phyloP scores from a whole-genome alignment of 2,797 vertebrate species.

The Gephyroberyx darwinii region DNA sequence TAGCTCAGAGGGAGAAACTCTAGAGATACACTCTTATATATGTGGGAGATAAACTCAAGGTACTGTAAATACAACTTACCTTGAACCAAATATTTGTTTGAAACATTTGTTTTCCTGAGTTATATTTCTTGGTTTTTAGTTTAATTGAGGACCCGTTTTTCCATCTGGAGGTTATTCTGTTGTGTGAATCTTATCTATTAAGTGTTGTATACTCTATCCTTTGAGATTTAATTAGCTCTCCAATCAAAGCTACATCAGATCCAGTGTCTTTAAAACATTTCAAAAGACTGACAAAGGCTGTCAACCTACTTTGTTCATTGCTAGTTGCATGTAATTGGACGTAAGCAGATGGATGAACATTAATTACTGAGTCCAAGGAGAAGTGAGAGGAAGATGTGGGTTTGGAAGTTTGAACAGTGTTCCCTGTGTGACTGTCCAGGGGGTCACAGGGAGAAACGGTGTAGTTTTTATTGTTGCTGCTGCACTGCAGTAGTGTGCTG shows the following conservation, averaged over 20 bases:
- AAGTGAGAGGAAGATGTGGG: slow-evolving; percentile 4
- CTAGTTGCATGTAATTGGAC: background rate
- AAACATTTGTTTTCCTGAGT: background rate
- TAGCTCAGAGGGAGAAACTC: background rate
- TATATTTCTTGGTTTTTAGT: slow-evolving; percentile 26
- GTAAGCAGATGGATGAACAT: slow-evolving; percentile 32
- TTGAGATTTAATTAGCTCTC: slow-evolving; percentile 46
- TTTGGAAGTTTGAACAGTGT: slow-evolving; percentile 9
- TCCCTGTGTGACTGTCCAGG: background rate
- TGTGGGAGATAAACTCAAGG: background rate
- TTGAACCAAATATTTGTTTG: background rate
- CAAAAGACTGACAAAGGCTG: background rate
- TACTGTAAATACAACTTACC: no score
- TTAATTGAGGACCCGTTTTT: slow-evolving; percentile 6
- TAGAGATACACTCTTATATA: background rate
- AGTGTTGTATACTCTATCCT: background rate
- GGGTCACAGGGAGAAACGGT: slow-evolving; percentile 24
- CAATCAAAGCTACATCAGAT: background rate
- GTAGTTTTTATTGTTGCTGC: slow-evolving; percentile 40
- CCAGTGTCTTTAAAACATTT: slow-evolving; percentile 9
- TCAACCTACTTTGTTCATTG: slow-evolving; percentile 6
- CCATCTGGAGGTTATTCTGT: background rate
- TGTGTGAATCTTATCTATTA: background rate
- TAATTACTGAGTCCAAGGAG: slow-evolving; percentile 45
- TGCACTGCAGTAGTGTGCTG: slow-evolving; percentile 34